These are phyloP conservation scores for Tadarida brasiliensis DNA, from an alignment of 2,797 vertebrate species.

Conservation along the genomic window DNA sequence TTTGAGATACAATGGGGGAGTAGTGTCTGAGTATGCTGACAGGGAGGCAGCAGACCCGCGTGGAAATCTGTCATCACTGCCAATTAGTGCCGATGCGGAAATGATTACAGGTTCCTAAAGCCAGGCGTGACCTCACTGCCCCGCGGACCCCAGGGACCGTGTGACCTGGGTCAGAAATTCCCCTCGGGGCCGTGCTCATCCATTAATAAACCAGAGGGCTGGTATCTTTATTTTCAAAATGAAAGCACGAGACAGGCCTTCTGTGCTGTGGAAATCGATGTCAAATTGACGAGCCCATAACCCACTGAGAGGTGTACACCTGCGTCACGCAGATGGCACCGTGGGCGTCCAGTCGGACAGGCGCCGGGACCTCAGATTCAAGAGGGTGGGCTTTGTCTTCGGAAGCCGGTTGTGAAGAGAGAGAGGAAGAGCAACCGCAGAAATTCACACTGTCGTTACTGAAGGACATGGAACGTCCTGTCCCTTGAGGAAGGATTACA, in stretches of 20 bases:
- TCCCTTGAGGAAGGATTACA: background rate
- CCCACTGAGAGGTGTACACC: rapidly evolving
- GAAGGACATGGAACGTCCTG: background rate
- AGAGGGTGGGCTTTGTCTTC: background rate
- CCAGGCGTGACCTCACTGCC: slow-evolving; percentile 52
- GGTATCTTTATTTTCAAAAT: background rate
- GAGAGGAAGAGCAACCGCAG: background rate
- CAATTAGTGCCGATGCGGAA: no score
- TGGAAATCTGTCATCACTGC: no score
- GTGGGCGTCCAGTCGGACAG: no score
- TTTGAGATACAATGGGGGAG: no score
- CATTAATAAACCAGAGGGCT: background rate
- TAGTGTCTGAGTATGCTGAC: no score
- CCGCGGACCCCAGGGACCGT: background rate
- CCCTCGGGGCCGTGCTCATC: background rate
- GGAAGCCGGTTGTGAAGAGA: background rate
- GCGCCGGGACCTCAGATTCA: rapidly evolving
- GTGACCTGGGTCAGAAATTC: slow-evolving; percentile 78
- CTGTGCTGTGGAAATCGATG: background rate
- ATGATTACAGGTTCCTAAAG: no score
- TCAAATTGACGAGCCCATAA: rapidly evolving
- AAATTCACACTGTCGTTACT: background rate
- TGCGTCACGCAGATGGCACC: rapidly evolving
- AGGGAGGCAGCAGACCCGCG: no score
- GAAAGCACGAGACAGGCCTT: background rate